These are phyloP conservation scores for Vombatus ursinus DNA, from an alignment of 2,113 vertebrate genomes.

Conservation along the genomic window DNA sequence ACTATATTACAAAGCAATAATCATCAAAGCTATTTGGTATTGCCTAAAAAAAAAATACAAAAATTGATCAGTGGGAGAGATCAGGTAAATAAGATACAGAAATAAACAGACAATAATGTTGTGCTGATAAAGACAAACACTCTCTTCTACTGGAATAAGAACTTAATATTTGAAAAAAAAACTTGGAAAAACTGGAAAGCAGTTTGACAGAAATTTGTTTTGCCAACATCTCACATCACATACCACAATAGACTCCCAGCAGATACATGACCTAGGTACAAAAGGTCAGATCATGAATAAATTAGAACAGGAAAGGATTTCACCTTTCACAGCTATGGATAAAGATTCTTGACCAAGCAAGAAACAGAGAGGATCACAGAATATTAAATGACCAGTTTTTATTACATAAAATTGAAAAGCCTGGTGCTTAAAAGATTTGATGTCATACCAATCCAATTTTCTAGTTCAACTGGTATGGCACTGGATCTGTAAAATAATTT, in stretches of 20 bases:
- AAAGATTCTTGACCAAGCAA: neutral
- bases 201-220: neutral
- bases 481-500: neutral
- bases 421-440: neutral
- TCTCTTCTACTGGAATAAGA: neutral
- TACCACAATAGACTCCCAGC: neutral
- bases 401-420: neutral
- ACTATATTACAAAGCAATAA: neutral
- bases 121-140: neutral
- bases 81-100: neutral
- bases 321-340: neutral
- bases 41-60: neutral
- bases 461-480: neutral
- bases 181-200: neutral
- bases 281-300: neutral
- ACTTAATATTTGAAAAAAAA: neutral
- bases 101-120: neutral
- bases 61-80: neutral
- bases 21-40: neutral
- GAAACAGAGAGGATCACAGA: neutral
- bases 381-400: neutral
- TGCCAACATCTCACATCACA: neutral
- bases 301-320: neutral
- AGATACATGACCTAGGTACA: neutral
- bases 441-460: neutral